phyloP scores from a whole-genome alignment of 2,113 vertebrate species.

The Notechis scutatus region DNA sequence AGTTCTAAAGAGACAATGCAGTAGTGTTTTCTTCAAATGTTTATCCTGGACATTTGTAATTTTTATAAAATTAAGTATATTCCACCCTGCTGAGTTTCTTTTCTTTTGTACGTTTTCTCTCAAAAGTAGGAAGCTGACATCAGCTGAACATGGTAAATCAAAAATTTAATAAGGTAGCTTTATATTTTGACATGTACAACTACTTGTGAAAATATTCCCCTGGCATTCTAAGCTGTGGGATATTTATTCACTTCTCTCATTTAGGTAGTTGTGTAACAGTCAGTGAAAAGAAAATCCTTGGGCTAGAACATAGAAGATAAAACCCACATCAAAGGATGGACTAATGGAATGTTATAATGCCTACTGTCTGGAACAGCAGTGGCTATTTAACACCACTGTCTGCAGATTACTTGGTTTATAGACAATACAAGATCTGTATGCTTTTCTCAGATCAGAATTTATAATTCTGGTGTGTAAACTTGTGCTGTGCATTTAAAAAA shows the following conservation, averaged over 20 bases:
- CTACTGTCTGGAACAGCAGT: constrained; percentile 53
- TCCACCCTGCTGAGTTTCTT: constrained; percentile 11
- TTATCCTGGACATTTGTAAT: constrained; percentile 37
- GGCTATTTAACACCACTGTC: constrained; percentile 52
- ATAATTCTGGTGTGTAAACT: background rate
- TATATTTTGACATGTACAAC: constrained; percentile 45
- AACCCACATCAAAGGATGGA: constrained; percentile 55
- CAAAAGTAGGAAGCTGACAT: constrained; percentile 14
- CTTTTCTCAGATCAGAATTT: constrained; percentile 27
- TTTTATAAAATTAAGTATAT: constrained; percentile 58
- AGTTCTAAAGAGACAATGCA: constrained; percentile 54
- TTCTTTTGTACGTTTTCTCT: constrained; percentile 16
- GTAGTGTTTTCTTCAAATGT: constrained; percentile 33
- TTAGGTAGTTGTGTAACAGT: background rate
- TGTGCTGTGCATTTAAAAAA: constrained; percentile 26
- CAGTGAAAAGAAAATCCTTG: constrained; percentile 37
- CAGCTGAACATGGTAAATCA: constrained; percentile 51
- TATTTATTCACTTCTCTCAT: background rate
- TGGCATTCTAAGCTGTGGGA: constrained; percentile 34
- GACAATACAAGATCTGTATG: constrained; percentile 31
- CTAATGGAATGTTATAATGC: constrained; percentile 58
- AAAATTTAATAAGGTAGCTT: constrained; percentile 42
- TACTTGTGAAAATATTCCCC: constrained; percentile 41
- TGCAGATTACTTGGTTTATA: constrained; percentile 44
- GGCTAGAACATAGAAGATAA: constrained; percentile 57